Conservation (phyloP, 2,797 vertebrate species). For the Toxotes lorentzi region DNA sequence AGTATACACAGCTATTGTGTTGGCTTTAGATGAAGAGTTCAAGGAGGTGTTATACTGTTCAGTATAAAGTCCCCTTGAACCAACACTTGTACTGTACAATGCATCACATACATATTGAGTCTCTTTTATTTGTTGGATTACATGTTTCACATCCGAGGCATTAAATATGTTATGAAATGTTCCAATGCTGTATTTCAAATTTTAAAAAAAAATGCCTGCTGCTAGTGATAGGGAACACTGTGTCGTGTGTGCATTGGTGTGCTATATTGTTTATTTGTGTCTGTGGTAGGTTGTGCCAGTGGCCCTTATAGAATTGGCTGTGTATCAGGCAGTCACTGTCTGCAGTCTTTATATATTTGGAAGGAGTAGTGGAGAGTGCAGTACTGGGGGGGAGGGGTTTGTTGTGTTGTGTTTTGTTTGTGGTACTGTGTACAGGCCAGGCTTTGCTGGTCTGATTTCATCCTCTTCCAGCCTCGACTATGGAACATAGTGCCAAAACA, state of each 20-base stretch:
- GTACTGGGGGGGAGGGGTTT: neutral
- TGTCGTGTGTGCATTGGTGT: neutral
- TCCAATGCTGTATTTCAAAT: neutral
- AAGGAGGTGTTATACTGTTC: neutral
- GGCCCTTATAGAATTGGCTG: neutral
- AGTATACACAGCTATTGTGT: neutral
- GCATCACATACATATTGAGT: neutral
- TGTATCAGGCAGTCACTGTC: neutral
- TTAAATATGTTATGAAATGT: neutral
- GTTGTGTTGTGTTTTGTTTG: neutral
- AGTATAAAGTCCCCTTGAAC: neutral
- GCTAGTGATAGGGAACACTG: neutral
- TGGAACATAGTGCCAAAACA: neutral
- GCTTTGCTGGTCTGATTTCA: neutral
- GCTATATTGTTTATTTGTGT: conserved; percentile 10
- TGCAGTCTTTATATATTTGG: too few relatives aligned
- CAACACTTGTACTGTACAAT: neutral
- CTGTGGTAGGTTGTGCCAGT: conserved; percentile 5
- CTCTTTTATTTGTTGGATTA: neutral
- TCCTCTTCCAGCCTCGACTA: neutral
- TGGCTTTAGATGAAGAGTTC: conserved; percentile 7
- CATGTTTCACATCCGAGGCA: neutral
- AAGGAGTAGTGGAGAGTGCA: too few relatives aligned
- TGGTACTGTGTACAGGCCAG: neutral
- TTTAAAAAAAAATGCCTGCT: neutral